phyloP scores from a whole-genome alignment of 2,888 invertebrate genomes.

The Xestobium rufovillosum region DNA sequence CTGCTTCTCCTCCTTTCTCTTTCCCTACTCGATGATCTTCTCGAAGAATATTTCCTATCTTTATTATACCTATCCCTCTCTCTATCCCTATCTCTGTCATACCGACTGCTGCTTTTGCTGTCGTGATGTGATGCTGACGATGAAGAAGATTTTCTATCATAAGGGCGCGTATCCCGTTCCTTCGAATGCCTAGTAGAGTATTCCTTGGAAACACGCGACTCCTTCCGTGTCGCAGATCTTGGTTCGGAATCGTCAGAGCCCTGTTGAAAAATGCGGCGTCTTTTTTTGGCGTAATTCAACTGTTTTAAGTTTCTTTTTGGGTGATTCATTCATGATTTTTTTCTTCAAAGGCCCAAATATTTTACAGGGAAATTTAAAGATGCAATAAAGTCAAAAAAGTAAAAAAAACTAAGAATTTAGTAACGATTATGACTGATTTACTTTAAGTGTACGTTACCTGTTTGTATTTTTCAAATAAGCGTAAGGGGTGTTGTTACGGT shows the following conservation, averaged over 20 bases:
- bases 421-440: background rate
- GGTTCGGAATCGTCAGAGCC: conserved; percentile 35
- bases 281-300: too few relatives aligned
- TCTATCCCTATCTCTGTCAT: conserved; percentile 13
- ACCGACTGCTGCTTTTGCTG: conserved; percentile 8
- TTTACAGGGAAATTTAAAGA: too few relatives aligned
- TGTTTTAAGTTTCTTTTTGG: too few relatives aligned
- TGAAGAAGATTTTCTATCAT: conserved; percentile 8
- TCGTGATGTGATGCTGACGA: conserved; percentile 3
- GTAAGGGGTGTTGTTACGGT: too few relatives aligned
- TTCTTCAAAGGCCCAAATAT: too few relatives aligned
- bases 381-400: too few relatives aligned
- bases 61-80: conserved; percentile 11
- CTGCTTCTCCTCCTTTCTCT: conserved; percentile 17
- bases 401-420: too few relatives aligned
- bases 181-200: conserved; percentile 11
- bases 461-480: background rate
- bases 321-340: too few relatives aligned
- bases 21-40: conserved; percentile 16
- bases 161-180: conserved; percentile 6
- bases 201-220: conserved; percentile 18
- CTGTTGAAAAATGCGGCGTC: conserved; percentile 37
- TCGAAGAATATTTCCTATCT: conserved; percentile 14
- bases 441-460: background rate
- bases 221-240: conserved; percentile 7